phyloP scores from a whole-genome alignment of 2,888 invertebrate species.

The Gasteruption jaculator region DNA sequence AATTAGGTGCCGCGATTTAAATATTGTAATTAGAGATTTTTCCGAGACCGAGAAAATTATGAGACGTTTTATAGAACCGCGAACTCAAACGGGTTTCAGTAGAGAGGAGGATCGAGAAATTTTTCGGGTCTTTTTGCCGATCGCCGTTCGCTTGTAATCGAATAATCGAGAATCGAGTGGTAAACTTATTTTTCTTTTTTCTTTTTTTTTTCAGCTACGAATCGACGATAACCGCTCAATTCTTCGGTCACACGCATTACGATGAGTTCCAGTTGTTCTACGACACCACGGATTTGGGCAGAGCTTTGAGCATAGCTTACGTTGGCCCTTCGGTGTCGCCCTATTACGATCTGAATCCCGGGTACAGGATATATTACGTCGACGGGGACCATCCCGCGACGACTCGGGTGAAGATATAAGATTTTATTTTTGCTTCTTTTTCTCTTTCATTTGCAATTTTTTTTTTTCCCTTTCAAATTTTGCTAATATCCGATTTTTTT shows the following conservation, averaged over 20 bases:
- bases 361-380: constrained; percentile 92
- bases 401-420: constrained; percentile 73
- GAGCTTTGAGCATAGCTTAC: constrained; percentile 84
- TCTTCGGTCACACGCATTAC: constrained; percentile 90
- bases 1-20: no score
- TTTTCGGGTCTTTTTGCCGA: no score
- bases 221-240: constrained; percentile 84
- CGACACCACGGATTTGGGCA: constrained; percentile 74
- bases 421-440: constrained; percentile 4
- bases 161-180: background rate
- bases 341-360: constrained; percentile 88
- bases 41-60: no score
- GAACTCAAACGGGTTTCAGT: no score
- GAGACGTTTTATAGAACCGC: no score
- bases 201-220: constrained; percentile 60
- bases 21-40: no score
- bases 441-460: constrained; percentile 6
- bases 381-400: constrained; percentile 87
- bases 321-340: constrained; percentile 94
- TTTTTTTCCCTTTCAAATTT: background rate
- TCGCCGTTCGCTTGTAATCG: no score
- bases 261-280: constrained; percentile 94
- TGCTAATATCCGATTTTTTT: no score
- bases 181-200: constrained; percentile 8
- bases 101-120: no score